Conservation (phyloP, 2,113 vertebrate genomes). For the Cariama cristata region DNA sequence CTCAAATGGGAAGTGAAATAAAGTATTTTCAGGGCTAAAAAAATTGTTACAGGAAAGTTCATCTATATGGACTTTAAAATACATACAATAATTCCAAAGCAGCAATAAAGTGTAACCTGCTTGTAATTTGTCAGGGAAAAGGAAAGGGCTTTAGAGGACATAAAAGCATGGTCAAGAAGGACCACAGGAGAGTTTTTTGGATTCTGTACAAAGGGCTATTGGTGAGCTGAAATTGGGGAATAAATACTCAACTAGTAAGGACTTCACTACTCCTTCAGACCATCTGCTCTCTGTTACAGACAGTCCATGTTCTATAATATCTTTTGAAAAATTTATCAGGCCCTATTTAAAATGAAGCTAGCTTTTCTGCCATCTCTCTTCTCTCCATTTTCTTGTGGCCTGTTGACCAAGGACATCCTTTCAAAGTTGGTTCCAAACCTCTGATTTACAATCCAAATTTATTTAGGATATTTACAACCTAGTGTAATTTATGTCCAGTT, state of each 20-base stretch:
- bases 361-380: background rate
- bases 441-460: background rate
- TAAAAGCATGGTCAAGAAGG: background rate
- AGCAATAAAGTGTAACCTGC: background rate
- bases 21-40: background rate
- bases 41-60: background rate
- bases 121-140: background rate
- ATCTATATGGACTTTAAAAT: background rate
- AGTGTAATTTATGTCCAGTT: background rate
- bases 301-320: background rate
- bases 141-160: background rate
- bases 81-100: background rate
- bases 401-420: background rate
- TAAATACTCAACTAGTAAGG: background rate
- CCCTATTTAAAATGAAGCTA: background rate
- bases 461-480: background rate
- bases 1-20: conserved; percentile 19
- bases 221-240: background rate
- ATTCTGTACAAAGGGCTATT: background rate
- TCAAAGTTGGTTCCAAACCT: background rate
- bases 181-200: background rate
- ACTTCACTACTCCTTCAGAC: background rate
- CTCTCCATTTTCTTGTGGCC: background rate
- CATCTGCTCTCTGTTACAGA: background rate
- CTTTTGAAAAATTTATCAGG: background rate